These are phyloP conservation scores for Melanogrammus aeglefinus DNA, from an alignment of 2,797 vertebrate genomes.

Conservation along the genomic window DNA sequence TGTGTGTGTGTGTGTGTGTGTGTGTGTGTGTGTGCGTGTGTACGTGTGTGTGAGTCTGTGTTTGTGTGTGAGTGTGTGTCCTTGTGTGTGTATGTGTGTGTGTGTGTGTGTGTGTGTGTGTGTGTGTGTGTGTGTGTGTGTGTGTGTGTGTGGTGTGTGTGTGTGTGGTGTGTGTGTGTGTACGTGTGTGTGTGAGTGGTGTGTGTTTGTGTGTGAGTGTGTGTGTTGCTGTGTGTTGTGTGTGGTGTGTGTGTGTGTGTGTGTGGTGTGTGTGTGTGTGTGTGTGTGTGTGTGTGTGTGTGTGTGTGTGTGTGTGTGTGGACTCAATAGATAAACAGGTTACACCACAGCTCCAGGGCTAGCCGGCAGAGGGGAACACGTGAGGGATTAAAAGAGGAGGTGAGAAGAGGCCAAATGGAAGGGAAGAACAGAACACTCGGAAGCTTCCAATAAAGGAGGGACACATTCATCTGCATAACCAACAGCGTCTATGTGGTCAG, in stretches of 20 bases:
- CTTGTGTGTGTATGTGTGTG: conserved; percentile 7
- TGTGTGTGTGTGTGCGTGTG: background rate
- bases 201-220: conserved; percentile 23
- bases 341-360: conserved; percentile 52
- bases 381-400: conserved; percentile 38
- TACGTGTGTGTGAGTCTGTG: background rate
- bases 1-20: conserved; percentile 24
- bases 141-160: background rate
- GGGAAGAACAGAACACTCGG: conserved; percentile 24
- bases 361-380: conserved; percentile 23
- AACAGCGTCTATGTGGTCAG: too few relatives aligned
- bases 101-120: conserved; percentile 8
- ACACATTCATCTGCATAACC: too few relatives aligned
- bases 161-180: conserved; percentile 20
- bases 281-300: background rate
- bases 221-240: conserved; percentile 16
- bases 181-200: conserved; percentile 19
- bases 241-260: conserved; percentile 1
- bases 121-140: background rate
- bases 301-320: conserved; percentile 38
- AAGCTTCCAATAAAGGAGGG: conserved; percentile 25
- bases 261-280: conserved; percentile 1
- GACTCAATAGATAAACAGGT: conserved; percentile 52
- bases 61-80: conserved; percentile 17
- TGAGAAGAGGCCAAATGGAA: conserved; percentile 13